A percentile compares a stretch with the other conserved stretches of the same genome.
phyloP scores from a whole-genome alignment of 2,797 vertebrate genomes.

The Tapera naevia region DNA sequence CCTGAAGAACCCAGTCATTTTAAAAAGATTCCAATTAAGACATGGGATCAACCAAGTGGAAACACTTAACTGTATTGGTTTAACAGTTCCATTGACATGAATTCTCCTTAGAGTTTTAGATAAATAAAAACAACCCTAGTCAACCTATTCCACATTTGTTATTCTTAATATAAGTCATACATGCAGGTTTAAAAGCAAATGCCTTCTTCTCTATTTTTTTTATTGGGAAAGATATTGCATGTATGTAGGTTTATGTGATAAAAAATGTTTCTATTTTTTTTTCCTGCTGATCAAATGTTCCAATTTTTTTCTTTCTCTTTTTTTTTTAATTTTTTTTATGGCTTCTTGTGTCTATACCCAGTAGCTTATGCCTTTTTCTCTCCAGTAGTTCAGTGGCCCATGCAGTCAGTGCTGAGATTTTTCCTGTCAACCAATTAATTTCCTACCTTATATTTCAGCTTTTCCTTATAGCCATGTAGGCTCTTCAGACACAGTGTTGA shows the following conservation, averaged over 20 bases:
- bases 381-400: background rate
- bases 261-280: background rate
- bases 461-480: background rate
- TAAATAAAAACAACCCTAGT: background rate
- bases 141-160: background rate
- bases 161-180: background rate
- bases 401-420: background rate
- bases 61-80: background rate
- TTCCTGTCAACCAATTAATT: background rate
- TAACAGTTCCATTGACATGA: background rate
- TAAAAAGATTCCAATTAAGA: background rate
- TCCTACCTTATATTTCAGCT: background rate
- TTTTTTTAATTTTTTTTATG: too few species aligned
- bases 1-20: background rate
- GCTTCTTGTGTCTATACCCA: background rate
- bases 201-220: accelerated
- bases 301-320: too few species aligned
- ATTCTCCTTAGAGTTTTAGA: background rate
- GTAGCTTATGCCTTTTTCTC: background rate
- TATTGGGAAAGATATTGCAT: background rate
- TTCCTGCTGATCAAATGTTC: background rate
- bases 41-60: background rate
- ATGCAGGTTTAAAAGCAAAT: background rate
- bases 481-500: background rate
- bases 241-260: background rate